Conservation (phyloP, 1,140 invertebrate species). For the Neodiprion lecontei region DNA sequence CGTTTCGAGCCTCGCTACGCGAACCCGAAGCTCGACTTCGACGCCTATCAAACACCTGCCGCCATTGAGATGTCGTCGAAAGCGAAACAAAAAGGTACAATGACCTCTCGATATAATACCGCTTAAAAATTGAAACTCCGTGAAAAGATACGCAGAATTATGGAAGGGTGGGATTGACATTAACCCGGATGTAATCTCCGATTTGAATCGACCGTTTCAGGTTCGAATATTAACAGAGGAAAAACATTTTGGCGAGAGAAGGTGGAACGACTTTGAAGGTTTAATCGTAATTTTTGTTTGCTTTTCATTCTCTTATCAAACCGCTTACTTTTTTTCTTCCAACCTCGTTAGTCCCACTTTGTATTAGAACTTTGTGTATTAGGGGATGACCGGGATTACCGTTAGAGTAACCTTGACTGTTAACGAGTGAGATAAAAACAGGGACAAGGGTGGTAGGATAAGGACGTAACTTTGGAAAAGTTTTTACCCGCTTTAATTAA, state of each 20-base stretch:
- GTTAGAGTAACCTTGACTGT: not conserved
- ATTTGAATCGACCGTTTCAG: too few relatives aligned
- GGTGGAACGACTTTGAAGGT: too few relatives aligned
- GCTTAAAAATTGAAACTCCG: not conserved
- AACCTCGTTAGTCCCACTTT: not conserved
- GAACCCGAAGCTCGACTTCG: not conserved
- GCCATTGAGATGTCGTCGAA: not conserved
- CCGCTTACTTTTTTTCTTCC: too few relatives aligned
- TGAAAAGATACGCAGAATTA: not conserved
- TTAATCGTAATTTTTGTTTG: too few relatives aligned
- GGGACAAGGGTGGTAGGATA: not conserved
- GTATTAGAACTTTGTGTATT: not conserved
- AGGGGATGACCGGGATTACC: too few relatives aligned
- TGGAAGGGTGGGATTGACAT: too few relatives aligned
- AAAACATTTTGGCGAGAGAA: too few relatives aligned
- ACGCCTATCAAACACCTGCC: not conserved
- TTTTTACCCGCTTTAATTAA: not conserved
- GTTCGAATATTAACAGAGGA: too few relatives aligned
- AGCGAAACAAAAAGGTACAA: not conserved
- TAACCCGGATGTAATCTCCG: too few relatives aligned
- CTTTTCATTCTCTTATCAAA: too few relatives aligned
- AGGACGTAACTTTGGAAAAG: too few relatives aligned
- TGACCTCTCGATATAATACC: not conserved
- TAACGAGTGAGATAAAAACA: conserved; percentile 2
- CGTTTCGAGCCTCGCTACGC: too few relatives aligned